Percentiles rank a stretch among this genome's conserved stretches.
phyloP scores from a whole-genome alignment of 2,888 invertebrate species.

The Tholera decimalis region DNA sequence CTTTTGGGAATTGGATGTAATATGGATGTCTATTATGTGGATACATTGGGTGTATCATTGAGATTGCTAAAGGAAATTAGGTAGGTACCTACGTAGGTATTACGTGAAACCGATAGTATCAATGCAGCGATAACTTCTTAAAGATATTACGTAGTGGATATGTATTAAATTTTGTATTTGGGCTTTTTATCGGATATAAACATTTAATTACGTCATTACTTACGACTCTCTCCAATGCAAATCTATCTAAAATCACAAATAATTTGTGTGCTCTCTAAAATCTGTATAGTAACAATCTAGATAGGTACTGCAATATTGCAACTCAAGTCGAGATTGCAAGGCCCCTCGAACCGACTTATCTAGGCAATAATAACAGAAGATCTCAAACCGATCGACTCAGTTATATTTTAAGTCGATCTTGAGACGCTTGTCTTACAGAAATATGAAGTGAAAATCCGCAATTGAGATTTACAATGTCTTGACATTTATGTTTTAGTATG shows the following conservation, averaged over 20 bases:
- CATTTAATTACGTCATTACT: background rate
- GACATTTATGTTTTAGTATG: background rate
- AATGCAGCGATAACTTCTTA: background rate
- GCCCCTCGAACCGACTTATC: slow-evolving; percentile 80
- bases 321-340: slow-evolving; percentile 74
- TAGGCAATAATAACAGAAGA: slow-evolving; percentile 81
- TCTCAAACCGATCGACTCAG: slow-evolving; percentile 60
- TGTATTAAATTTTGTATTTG: background rate
- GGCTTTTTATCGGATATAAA: background rate
- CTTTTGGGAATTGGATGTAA: slow-evolving; percentile 8
- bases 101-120: background rate
- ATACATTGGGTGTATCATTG: background rate
- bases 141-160: background rate
- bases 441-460: slow-evolving; percentile 11
- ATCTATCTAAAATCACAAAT: background rate
- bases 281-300: slow-evolving; percentile 67
- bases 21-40: background rate
- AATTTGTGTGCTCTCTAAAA: slow-evolving; percentile 43
- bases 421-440: slow-evolving; percentile 66
- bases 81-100: background rate
- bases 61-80: slow-evolving; percentile 3
- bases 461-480: slow-evolving; percentile 32
- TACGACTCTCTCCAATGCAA: background rate
- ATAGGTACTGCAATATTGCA: slow-evolving; percentile 77
- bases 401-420: slow-evolving; percentile 66